phyloP scores from a whole-genome alignment of 2,797 vertebrate species.

The Peromyscus aztecus region DNA sequence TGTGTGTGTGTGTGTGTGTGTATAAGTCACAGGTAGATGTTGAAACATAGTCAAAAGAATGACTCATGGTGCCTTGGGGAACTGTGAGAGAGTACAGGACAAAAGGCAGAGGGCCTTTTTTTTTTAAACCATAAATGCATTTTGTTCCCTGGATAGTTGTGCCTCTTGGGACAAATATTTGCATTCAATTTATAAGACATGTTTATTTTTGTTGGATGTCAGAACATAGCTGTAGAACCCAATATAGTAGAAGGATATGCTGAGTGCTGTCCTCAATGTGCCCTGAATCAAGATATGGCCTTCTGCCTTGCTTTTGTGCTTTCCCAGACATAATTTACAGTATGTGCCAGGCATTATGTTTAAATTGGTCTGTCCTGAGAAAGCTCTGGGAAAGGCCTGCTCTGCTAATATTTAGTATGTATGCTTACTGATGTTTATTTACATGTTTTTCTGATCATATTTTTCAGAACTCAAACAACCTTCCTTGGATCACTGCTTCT shows the following conservation, averaged over 20 bases:
- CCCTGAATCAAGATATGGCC: neutral
- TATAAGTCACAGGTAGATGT: neutral
- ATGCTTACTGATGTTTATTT: neutral
- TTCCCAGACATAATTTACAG: neutral
- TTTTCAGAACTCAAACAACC: neutral
- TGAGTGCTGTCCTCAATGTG: neutral
- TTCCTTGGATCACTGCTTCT: neutral
- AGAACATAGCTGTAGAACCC: neutral
- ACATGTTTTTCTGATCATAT: neutral
- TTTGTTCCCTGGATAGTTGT: neutral
- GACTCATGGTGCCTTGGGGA: neutral
- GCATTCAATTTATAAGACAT: neutral
- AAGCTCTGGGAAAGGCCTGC: neutral
- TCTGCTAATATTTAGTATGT: neutral
- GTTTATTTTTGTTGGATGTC: neutral
- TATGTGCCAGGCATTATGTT: neutral
- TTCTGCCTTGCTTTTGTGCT: neutral
- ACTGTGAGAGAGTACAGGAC: neutral
- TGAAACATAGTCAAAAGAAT: neutral
- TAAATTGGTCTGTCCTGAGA: neutral
- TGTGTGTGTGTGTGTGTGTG: neutral
- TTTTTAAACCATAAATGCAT: neutral
- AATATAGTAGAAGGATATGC: neutral
- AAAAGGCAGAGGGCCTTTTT: neutral
- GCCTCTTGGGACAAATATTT: neutral